A percentile compares a stretch with the other conserved stretches of the same genome.
Conservation (phyloP, 2,888 invertebrate species). For the Rugalucina vietnamica region DNA sequence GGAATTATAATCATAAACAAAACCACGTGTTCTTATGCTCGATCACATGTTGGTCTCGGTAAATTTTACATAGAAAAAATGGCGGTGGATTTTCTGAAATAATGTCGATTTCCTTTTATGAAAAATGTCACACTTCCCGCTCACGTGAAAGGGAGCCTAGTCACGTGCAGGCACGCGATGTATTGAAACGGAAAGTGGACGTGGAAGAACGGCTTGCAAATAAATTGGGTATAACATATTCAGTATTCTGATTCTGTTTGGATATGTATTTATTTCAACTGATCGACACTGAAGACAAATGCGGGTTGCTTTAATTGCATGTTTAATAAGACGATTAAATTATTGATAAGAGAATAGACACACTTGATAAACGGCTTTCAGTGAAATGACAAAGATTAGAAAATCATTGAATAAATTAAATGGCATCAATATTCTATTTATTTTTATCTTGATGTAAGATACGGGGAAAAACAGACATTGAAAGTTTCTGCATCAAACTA, state of each 20-base stretch:
- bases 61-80: neutral
- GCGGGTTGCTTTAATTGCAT: constrained; percentile 12
- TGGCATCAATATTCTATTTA: neutral
- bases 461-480: neutral
- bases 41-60: neutral
- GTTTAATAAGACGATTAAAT: constrained; percentile 7
- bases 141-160: neutral
- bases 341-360: neutral
- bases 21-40: neutral
- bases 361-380: constrained; percentile 12
- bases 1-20: neutral
- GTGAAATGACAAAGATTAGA: neutral
- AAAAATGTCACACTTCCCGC: neutral
- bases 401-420: neutral
- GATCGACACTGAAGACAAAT: neutral
- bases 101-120: neutral
- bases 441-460: neutral
- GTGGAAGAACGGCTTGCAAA: neutral
- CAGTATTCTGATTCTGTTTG: constrained; percentile 4
- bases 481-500: too few relatives aligned
- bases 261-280: constrained; percentile 7
- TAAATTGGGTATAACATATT: neutral
- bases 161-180: neutral
- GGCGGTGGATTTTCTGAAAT: neutral
- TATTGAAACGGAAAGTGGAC: neutral